phyloP scores from a whole-genome alignment of 2,797 vertebrate genomes.

The Gobio occitaniae region DNA sequence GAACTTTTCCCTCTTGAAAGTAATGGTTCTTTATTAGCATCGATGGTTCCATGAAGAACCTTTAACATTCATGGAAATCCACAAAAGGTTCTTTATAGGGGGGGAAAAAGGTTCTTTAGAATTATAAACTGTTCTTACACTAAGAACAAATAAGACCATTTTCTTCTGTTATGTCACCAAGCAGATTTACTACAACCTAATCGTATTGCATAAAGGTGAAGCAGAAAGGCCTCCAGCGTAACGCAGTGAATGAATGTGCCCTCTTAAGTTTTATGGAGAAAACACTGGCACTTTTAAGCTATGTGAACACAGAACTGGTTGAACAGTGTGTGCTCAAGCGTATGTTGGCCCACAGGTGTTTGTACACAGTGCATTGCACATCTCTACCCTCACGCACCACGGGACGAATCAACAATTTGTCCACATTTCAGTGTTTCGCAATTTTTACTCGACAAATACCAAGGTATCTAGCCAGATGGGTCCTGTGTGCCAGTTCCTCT shows the following conservation, averaged over 20 bases:
- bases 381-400: neutral
- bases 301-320: slow-evolving; percentile 38
- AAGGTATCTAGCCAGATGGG: neutral
- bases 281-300: neutral
- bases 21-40: too few species aligned
- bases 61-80: neutral
- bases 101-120: neutral
- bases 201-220: neutral
- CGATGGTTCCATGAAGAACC: neutral
- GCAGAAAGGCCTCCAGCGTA: slow-evolving; percentile 7
- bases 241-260: neutral
- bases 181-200: slow-evolving; percentile 16
- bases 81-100: neutral
- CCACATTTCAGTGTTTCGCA: neutral
- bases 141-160: neutral
- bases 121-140: neutral
- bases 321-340: neutral
- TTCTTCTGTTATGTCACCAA: neutral
- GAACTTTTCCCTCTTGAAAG: neutral
- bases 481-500: slow-evolving; percentile 43
- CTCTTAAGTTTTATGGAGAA: slow-evolving; percentile 21
- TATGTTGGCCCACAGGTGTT: slow-evolving; percentile 10
- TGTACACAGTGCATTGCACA: neutral
- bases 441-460: neutral
- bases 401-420: neutral